Base-by-base conservation (phyloP, 2,113 vertebrate genomes). In the Myotis brandtii region DNA sequence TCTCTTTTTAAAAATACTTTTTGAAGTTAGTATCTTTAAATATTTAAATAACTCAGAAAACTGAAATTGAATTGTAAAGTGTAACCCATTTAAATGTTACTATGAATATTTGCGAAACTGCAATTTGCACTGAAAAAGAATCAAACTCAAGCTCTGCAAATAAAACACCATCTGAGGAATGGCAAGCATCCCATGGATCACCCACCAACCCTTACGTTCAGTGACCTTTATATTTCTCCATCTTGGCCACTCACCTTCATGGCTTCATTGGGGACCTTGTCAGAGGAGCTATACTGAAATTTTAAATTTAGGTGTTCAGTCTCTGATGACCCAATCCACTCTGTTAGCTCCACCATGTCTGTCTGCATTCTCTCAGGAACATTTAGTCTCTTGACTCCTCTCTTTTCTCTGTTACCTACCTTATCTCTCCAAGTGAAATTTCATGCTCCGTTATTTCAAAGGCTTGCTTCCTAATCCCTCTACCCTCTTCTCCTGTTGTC, bases 1-100 rank as follows among this genome's bases (percentile, higher is more conserved):
- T 88, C 79, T 92, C n/a, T 66, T 94, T 90, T 82, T 86, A 30
- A 87, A 95, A 91, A 52, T 52, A 27, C 34, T 87, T 59, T 96
- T 93, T 81, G 46, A 90, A 89, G 73, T 75, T 95, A 85, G 43
- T 77, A 89, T 52, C 6, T 86, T 89, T 82, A 93, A 95, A 59
- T 89, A 77, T 69, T 95, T 88, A 77, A 64, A 82, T 77, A 83
- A 87, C 17, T 87, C 52, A 84, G 54, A 93, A 84, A 70, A 64
- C 14, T 87, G 52, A 12, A 82, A 90, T 70, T 84, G 6, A 59
- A 43, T 88, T 90, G 6, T 50, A 75, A 81, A 84, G 64, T 84
- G 90, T 56, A 69, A 43, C 9, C 6, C 23, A 66, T 87, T 95
- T 93, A 92, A 73, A 76, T 73, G 85, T 77, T 34, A 62, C 32